Percentiles rank a stretch among this genome's conserved stretches.
Conservation (phyloP, 2,888 invertebrate species). For the Mystacides longicornis region DNA sequence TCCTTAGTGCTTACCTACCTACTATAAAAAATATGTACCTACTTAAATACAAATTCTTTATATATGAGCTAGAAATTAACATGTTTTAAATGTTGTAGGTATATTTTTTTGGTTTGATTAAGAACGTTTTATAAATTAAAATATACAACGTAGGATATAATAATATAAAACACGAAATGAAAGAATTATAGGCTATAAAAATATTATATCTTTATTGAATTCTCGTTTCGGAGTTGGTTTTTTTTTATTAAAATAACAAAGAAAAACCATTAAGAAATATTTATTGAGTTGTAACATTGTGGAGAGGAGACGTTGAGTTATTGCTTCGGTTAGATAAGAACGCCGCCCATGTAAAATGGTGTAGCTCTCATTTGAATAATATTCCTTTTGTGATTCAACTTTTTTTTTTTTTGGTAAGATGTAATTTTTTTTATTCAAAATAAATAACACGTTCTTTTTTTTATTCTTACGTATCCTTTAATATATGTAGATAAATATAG, state of each 20-base stretch:
- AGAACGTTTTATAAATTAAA: neutral
- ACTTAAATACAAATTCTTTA: too few relatives aligned
- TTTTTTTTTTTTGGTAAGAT: too few relatives aligned
- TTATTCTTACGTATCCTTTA: too few relatives aligned
- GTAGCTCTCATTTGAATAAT: neutral
- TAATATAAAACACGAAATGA: neutral
- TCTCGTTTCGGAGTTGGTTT: constrained; percentile 21
- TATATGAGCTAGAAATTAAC: neutral
- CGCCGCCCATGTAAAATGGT: neutral
- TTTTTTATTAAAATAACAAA: too few relatives aligned
- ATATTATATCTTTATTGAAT: constrained; percentile 23
- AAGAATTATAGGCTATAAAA: constrained; percentile 1
- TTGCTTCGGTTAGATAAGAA: constrained; percentile 16
- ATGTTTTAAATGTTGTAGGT: neutral
- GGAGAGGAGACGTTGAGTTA: constrained; percentile 22
- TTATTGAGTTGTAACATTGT: constrained; percentile 26
- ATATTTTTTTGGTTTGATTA: neutral
- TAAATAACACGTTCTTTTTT: too few relatives aligned
- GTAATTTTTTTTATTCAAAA: too few relatives aligned
- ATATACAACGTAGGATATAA: neutral
- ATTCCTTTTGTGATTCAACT: too few relatives aligned
- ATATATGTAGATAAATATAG: too few relatives aligned
- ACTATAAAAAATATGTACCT: neutral
- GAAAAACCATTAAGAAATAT: constrained; percentile 26
- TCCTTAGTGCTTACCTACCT: too few relatives aligned